Conservation (phyloP, 2,113 vertebrate genomes). For the Rhinolophus ferrumequinum region DNA sequence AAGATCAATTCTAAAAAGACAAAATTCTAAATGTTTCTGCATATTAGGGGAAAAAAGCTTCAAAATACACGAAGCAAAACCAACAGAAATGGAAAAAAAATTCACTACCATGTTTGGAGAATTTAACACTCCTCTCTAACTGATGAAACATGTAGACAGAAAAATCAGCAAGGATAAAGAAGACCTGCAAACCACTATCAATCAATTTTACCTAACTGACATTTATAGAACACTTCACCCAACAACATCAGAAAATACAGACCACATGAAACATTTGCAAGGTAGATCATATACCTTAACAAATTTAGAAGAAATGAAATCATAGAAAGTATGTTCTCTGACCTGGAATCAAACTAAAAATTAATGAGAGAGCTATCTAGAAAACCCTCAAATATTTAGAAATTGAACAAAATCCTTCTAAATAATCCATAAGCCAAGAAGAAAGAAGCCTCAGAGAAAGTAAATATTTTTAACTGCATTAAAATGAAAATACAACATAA, state of each 20-base stretch:
- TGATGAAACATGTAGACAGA: not conserved
- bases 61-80: conserved; percentile 10
- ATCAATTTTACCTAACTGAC: not conserved
- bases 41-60: not conserved
- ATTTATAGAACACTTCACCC: not conserved
- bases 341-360: conserved; percentile 8
- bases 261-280: not conserved
- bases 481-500: not conserved
- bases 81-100: not conserved
- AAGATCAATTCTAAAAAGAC: not conserved
- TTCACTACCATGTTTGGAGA: not conserved
- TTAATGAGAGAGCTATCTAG: not conserved
- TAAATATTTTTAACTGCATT: not conserved
- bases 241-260: not conserved
- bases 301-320: conserved; percentile 37
- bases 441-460: not conserved
- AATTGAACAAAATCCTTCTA: not conserved
- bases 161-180: not conserved
- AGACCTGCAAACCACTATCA: not conserved
- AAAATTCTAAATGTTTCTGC: not conserved
- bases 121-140: not conserved
- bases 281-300: not conserved
- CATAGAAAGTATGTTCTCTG: not conserved
- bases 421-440: not conserved
- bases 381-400: not conserved